Conservation (phyloP, 2,888 invertebrate species). For the Ceraclea dissimilis region DNA sequence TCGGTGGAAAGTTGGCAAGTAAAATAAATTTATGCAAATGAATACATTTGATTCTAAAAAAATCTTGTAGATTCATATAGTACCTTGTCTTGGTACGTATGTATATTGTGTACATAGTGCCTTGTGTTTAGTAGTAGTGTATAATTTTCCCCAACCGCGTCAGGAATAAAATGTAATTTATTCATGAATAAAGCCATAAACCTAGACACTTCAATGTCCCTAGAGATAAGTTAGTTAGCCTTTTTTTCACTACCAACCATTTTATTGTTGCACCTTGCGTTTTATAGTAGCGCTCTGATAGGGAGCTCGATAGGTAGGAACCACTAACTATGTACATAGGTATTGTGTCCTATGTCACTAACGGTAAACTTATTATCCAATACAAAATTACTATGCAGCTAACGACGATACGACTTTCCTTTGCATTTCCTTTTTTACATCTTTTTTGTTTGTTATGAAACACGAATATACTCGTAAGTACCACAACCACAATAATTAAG, state of each 20-base stretch:
- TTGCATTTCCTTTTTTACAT: too few relatives aligned
- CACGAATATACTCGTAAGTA: too few relatives aligned
- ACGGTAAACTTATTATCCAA: neutral
- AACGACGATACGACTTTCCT: too few relatives aligned
- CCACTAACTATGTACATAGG: neutral
- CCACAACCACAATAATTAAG: too few relatives aligned
- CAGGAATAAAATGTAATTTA: slow-evolving; percentile 11
- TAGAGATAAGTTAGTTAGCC: slow-evolving; percentile 9
- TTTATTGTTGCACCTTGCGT: slow-evolving; percentile 13
- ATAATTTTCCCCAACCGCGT: neutral
- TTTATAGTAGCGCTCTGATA: neutral
- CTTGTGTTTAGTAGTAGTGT: neutral
- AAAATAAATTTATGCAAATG: slow-evolving; percentile 1
- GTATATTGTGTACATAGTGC: neutral
- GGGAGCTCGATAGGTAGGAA: neutral
- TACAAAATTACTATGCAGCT: neutral
- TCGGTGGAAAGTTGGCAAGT: neutral
- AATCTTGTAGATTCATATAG: slow-evolving; percentile 1
- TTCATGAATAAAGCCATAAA: slow-evolving; percentile 12
- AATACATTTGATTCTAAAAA: slow-evolving; percentile 3
- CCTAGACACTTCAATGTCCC: slow-evolving; percentile 7
- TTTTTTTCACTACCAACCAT: slow-evolving; percentile 10
- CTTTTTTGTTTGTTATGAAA: too few relatives aligned
- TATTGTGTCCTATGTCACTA: too few relatives aligned
- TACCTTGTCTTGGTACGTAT: neutral